A percentile compares a stretch with the other conserved stretches of the same genome.
phyloP scores from a whole-genome alignment of 2,113 vertebrate species.

The Bagarius yarrelli region DNA sequence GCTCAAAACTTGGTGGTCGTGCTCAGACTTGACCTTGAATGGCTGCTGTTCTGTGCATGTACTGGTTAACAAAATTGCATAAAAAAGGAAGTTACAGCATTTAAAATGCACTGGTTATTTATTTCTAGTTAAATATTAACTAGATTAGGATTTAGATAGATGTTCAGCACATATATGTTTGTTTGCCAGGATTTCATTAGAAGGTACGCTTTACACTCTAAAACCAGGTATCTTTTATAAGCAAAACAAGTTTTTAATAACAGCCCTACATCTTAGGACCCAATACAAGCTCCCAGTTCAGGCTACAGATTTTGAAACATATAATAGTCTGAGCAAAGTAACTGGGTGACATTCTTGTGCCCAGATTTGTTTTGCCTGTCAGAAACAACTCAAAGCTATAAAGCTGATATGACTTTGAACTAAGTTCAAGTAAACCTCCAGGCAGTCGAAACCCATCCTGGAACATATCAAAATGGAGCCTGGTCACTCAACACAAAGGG shows the following conservation, averaged over 20 bases:
- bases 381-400: constrained; percentile 33
- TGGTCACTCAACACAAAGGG: constrained; percentile 40
- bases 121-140: constrained; percentile 1
- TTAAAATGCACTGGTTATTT: neutral
- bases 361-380: constrained; percentile 34
- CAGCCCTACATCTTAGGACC: neutral
- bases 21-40: constrained; percentile 38
- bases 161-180: too few relatives aligned
- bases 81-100: neutral
- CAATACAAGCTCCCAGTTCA: neutral
- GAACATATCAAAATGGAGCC: constrained; percentile 43
- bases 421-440: constrained; percentile 53
- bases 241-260: constrained; percentile 18
- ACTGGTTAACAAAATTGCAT: neutral
- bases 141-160: neutral
- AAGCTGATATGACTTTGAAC: constrained; percentile 49
- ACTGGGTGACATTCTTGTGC: constrained; percentile 33
- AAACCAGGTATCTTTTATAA: neutral
- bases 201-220: constrained; percentile 50
- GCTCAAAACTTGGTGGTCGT: constrained; percentile 8
- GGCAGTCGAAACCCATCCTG: constrained; percentile 42
- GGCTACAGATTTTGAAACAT: neutral
- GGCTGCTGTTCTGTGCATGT: constrained; percentile 29
- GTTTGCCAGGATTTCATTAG: constrained; percentile 45
- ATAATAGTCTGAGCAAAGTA: constrained; percentile 4